Evolutionary conservation across 2,888 invertebrate species (phyloP).

Genomic region (Andrena marginata): DNA sequence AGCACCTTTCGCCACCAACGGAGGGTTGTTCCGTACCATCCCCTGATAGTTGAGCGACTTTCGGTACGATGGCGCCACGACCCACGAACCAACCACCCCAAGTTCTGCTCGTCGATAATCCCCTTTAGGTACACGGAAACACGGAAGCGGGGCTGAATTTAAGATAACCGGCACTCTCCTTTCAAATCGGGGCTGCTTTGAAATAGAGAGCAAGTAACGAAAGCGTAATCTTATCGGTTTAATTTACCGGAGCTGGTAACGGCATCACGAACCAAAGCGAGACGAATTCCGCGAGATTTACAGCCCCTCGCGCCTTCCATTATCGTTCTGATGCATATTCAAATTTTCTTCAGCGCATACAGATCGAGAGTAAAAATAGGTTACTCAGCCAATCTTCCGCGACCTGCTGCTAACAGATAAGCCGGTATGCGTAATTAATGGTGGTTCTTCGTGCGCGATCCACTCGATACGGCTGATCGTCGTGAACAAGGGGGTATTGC

Average conservation of each 20-base stretch:
- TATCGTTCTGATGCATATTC: slow-evolving; percentile 64
- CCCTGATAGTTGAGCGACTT: slow-evolving; percentile 50
- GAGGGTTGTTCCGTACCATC: slow-evolving; percentile 47
- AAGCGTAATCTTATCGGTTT: slow-evolving; percentile 16
- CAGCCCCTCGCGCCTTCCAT: slow-evolving; percentile 29
- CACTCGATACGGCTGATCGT: slow-evolving; percentile 23
- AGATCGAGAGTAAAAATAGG: slow-evolving; percentile 54
- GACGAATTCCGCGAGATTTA: slow-evolving; percentile 51
- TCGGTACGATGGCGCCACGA: slow-evolving; percentile 66
- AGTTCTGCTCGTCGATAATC: slow-evolving; percentile 32
- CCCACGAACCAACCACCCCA: slow-evolving; percentile 20
- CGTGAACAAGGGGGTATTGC: slow-evolving; percentile 14
- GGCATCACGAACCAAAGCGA: slow-evolving; percentile 24
- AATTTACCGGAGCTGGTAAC: slow-evolving; percentile 25
- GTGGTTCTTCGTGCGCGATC: slow-evolving; percentile 29
- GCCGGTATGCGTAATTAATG: slow-evolving; percentile 55
- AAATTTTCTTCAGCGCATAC: slow-evolving; percentile 45
- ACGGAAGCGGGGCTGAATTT: background rate
- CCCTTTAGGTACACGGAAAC: background rate
- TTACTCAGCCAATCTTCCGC: slow-evolving; percentile 36
- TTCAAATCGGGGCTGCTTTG: background rate
- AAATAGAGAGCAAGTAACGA: background rate
- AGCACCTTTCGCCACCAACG: slow-evolving; percentile 19
- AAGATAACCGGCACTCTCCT: background rate
- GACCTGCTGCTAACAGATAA: slow-evolving; percentile 38